phyloP scores from a whole-genome alignment of 2,797 vertebrate species.

The Dromococcyx pavoninus region DNA sequence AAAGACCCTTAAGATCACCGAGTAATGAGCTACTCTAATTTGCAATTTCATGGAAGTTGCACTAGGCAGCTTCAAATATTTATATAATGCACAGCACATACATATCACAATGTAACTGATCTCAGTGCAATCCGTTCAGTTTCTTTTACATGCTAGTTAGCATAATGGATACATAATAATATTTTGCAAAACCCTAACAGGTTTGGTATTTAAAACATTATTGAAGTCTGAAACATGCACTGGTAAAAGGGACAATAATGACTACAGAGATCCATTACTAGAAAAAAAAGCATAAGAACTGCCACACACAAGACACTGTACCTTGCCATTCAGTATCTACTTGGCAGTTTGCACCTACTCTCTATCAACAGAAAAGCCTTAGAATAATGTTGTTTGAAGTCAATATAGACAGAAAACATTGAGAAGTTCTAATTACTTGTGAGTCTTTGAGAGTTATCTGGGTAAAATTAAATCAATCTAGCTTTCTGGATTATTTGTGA shows the following conservation, averaged over 20 bases:
- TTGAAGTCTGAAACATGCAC: background rate
- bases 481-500: background rate
- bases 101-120: background rate
- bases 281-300: background rate
- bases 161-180: background rate
- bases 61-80: background rate
- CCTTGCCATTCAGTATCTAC: background rate
- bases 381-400: background rate
- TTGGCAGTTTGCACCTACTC: background rate
- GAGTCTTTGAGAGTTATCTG: background rate
- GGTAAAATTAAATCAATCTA: background rate
- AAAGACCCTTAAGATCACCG: background rate
- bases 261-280: background rate
- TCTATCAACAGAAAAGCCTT: background rate
- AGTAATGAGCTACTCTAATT: background rate
- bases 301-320: background rate
- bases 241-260: background rate
- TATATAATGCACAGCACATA: background rate
- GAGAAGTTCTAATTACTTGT: too few species aligned
- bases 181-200: background rate
- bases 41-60: background rate
- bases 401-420: background rate
- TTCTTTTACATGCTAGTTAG: background rate
- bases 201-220: background rate
- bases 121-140: background rate